These are phyloP conservation scores for Troides helena DNA, from an alignment of 2,888 invertebrate species.

Conservation along the genomic window DNA sequence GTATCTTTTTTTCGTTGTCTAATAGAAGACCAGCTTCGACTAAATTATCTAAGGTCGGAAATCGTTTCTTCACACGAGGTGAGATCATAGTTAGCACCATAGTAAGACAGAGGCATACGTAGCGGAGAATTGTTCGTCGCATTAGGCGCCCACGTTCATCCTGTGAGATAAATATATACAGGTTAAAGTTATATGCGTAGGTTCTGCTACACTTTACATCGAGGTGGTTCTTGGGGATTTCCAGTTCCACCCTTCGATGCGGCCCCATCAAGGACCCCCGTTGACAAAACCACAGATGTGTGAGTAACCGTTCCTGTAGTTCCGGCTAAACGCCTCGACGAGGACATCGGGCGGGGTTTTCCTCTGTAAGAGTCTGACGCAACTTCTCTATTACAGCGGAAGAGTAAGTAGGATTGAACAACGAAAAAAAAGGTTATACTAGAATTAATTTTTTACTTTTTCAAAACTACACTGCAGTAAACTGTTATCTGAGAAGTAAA, in stretches of 20 bases:
- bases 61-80: slow-evolving; percentile 92
- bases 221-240: no score
- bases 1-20: slow-evolving; percentile 89
- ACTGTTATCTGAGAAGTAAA: neutral
- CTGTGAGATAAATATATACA: slow-evolving; percentile 53
- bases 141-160: slow-evolving; percentile 90
- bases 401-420: no score
- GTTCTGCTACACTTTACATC: neutral
- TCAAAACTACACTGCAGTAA: neutral
- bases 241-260: no score
- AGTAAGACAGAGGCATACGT: slow-evolving; percentile 91
- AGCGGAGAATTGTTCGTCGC: slow-evolving; percentile 90
- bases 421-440: neutral
- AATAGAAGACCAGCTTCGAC: slow-evolving; percentile 91
- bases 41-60: slow-evolving; percentile 90
- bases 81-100: slow-evolving; percentile 93
- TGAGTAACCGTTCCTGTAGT: no score
- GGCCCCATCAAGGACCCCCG: no score
- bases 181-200: neutral
- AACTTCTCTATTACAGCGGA: no score
- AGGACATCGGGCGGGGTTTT: no score
- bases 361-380: no score
- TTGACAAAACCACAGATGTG: no score
- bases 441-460: neutral
- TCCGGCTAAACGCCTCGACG: no score